Evolutionary conservation across 1,140 invertebrate species (phyloP).

Genomic region (Drosophila ironensis): DNA sequence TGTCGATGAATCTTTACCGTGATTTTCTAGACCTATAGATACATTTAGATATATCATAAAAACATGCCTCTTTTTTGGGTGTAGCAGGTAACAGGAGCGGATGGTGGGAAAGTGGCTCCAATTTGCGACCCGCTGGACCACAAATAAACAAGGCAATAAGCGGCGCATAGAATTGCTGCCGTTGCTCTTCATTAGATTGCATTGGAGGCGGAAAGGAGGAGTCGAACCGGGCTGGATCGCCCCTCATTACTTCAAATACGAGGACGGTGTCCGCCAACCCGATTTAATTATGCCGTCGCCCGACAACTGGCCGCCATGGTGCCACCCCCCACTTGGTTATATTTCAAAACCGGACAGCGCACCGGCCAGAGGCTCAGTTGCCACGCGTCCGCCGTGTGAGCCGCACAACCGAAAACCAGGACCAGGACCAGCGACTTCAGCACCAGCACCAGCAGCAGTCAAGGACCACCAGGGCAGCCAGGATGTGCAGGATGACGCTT

Average conservation of each 20-base stretch:
- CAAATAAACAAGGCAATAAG: slow-evolving; percentile 74
- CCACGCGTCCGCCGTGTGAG: slow-evolving; percentile 33
- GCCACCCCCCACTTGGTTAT: slow-evolving; percentile 26
- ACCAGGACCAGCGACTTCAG: too few relatives aligned
- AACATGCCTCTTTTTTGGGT: background rate
- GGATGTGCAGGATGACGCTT: slow-evolving; percentile 45
- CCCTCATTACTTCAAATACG: slow-evolving; percentile 77
- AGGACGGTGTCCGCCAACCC: slow-evolving; percentile 8
- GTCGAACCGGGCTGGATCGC: background rate
- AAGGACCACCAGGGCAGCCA: background rate
- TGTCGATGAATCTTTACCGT: too few relatives aligned
- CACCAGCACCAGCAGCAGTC: too few relatives aligned
- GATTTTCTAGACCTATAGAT: too few relatives aligned
- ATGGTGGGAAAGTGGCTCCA: slow-evolving; percentile 12
- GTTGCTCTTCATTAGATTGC: slow-evolving; percentile 65
- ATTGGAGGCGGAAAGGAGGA: slow-evolving; percentile 1
- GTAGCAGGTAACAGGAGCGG: slow-evolving; percentile 16
- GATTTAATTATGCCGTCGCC: slow-evolving; percentile 67
- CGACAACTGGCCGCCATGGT: slow-evolving; percentile 35
- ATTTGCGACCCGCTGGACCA: slow-evolving; percentile 24
- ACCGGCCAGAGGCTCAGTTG: slow-evolving; percentile 51
- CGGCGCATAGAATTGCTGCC: slow-evolving; percentile 56
- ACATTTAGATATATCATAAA: background rate
- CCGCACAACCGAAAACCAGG: background rate
- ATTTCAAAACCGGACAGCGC: slow-evolving; percentile 58